Percentiles rank a stretch among this genome's conserved stretches.
Evolutionary conservation across 2,888 invertebrate genomes (phyloP).

Genomic region (Trisateles emortualis): DNA sequence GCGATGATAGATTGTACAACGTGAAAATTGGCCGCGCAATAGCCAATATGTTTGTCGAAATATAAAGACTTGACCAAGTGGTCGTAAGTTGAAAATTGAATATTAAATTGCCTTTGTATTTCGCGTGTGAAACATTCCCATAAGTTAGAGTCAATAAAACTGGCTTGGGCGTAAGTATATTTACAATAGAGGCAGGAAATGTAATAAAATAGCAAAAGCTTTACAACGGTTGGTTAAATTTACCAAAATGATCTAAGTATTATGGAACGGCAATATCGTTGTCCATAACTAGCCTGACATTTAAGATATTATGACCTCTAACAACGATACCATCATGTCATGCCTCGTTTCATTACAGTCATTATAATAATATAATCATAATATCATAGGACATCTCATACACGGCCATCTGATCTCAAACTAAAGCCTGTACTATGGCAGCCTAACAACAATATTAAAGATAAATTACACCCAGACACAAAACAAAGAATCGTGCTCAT

Average conservation of each 20-base stretch:
- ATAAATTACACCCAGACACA: no score
- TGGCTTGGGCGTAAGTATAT: conserved; percentile 1
- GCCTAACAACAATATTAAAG: no score
- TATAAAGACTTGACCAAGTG: conserved; percentile 38
- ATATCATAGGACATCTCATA: neutral
- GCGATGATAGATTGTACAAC: conserved; percentile 59
- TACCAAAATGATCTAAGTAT: neutral
- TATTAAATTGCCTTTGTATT: conserved; percentile 34
- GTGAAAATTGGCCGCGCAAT: conserved; percentile 58
- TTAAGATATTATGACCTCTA: neutral
- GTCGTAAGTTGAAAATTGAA: conserved; percentile 34
- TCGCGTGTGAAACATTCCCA: conserved; percentile 35
- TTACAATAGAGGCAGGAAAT: conserved; percentile 1
- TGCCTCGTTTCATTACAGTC: neutral
- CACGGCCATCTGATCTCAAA: no score
- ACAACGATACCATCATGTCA: neutral
- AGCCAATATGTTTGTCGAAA: conserved; percentile 54
- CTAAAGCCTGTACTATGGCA: no score
- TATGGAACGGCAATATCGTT: neutral
- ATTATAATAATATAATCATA: neutral
- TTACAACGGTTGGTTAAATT: conserved; percentile 1
- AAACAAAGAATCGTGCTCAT: no score
- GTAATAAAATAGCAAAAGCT: neutral
- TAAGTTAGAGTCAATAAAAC: conserved; percentile 6
- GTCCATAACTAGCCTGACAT: neutral